Base-by-base conservation (phyloP, 2,888 invertebrate genomes). In the Scaptomyza reducta region DNA sequence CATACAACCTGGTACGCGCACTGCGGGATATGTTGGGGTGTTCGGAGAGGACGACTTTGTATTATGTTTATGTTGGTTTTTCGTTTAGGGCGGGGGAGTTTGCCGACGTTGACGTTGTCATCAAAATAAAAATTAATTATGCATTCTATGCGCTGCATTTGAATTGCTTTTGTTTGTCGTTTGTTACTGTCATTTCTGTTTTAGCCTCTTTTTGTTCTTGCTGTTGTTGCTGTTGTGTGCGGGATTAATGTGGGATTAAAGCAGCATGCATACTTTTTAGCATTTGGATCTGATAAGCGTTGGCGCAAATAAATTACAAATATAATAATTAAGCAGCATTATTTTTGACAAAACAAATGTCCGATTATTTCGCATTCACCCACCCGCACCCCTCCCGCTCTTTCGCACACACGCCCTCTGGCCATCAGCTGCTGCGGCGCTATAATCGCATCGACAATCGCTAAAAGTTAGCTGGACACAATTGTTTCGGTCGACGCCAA, bases 41-140 rank as follows among this genome's bases (percentile, higher is more conserved):
- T 16, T n/a, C 41, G 42, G 9, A 18, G 9, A 14, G 47, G 14
- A 7, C 1, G 4, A 6, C 14, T 38, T 33, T 22, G 35, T 33
- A 49, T 49, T 22, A 33, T 49, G 49, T 49, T 49, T 33, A 49
- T 49, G 49, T 49, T 33, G 49, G 33, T n/a, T 42, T 22, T 6
- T 6, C n/a, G 38, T n/a, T 22, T 64, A 56, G 47, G 7, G 31
- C 14, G 3, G 27, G 41, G 61, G 40, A 10, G 79, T 82, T 79
- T 84, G 87, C 10, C 84, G 87, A 10, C 84, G 84, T 79, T 84
- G 87, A 88, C 81, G 88, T 88, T 90, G 90, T 89, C 90, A 89
- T 87, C 88, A 89, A 89, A 90, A 89, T 90, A 89, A 89, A 89
- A 90, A 90, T 90, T 89, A 90, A 90, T 90, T 89, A 89, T 90